These are phyloP conservation scores for Pseudoips prasinana DNA, from an alignment of 2,888 invertebrate species.

Conservation along the genomic window DNA sequence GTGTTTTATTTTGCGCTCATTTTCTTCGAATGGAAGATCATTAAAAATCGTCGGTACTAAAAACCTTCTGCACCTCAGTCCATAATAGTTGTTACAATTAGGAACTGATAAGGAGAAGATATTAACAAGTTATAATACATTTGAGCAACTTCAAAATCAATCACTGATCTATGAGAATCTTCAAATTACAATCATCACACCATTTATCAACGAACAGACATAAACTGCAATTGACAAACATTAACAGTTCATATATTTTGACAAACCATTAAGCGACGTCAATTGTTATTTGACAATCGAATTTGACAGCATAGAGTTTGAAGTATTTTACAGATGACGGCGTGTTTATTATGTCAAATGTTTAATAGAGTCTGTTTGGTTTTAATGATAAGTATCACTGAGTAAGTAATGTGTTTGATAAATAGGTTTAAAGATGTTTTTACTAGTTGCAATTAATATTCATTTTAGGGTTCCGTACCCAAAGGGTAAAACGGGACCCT, in stretches of 20 bases:
- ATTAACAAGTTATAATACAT: no score
- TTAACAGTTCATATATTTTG: slow-evolving; percentile 75
- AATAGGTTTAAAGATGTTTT: slow-evolving; percentile 4
- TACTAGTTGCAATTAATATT: no score
- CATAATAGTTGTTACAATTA: no score
- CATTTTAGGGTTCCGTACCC: no score
- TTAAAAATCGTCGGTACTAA: no score
- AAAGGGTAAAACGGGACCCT: no score
- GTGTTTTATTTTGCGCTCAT: no score
- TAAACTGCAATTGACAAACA: slow-evolving; percentile 55
- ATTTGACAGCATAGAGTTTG: slow-evolving; percentile 48
- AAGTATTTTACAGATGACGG: slow-evolving; percentile 64
- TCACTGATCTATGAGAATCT: slow-evolving; percentile 47
- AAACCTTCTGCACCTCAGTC: no score
- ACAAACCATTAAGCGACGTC: slow-evolving; percentile 67
- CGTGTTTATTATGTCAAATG: slow-evolving; percentile 57
- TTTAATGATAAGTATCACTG: slow-evolving; percentile 20
- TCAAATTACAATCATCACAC: slow-evolving; percentile 57
- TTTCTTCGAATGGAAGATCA: no score
- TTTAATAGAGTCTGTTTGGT: slow-evolving; percentile 44
- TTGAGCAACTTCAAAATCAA: slow-evolving; percentile 5
- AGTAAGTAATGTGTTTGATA: slow-evolving; percentile 14
- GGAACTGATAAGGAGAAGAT: no score
- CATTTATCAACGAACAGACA: slow-evolving; percentile 53
- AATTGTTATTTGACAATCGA: slow-evolving; percentile 38